phyloP scores from a whole-genome alignment of 35 echinoderm and acorn worm genomes.

The Lytechinus variegatus region DNA sequence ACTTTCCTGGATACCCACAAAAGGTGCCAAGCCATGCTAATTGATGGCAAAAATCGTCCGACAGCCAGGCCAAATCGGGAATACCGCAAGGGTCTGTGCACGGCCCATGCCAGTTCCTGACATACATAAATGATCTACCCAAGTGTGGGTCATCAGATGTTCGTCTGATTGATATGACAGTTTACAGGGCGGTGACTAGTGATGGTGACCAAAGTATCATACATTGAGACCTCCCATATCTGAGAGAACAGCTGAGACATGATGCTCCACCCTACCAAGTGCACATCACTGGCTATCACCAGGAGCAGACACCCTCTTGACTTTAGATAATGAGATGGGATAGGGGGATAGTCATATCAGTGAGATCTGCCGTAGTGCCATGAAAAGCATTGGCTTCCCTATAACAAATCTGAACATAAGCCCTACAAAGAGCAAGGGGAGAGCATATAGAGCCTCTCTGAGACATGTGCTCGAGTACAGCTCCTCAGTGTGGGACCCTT shows the following conservation, averaged over 20 bases:
- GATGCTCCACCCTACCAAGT: too few relatives aligned
- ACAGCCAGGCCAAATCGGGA: background rate
- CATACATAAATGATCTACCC: background rate
- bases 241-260: too few relatives aligned
- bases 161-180: background rate
- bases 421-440: background rate
- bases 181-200: background rate
- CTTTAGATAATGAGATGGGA: too few relatives aligned
- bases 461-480: background rate
- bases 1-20: background rate
- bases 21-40: background rate
- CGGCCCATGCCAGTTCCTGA: slow-evolving; percentile 10
- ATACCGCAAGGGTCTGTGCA: background rate
- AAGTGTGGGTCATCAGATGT: background rate
- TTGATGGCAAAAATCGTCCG: background rate
- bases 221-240: background rate
- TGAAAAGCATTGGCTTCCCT: background rate
- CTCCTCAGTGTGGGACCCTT: background rate
- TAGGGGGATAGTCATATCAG: too few relatives aligned
- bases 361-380: background rate
- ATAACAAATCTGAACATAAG: background rate
- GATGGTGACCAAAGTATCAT: background rate
- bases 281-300: too few relatives aligned
- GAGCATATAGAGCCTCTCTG: background rate
- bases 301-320: too few relatives aligned